These are phyloP conservation scores for Ceratosolen fusciceps DNA, from an alignment of 1,140 invertebrate genomes.

Conservation along the genomic window DNA sequence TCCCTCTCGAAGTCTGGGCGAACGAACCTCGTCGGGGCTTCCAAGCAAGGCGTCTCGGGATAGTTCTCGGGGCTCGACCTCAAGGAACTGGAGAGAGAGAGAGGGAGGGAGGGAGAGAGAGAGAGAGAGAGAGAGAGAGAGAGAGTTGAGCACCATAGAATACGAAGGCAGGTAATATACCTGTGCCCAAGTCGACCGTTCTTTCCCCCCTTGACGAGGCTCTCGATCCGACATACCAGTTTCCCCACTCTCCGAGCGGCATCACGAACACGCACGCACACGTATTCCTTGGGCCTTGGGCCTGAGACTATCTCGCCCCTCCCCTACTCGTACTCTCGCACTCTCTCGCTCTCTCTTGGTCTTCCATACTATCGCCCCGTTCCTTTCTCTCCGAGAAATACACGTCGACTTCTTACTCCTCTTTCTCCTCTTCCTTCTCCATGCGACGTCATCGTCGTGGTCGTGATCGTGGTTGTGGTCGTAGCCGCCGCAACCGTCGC, in stretches of 20 bases:
- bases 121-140: conserved; percentile 22
- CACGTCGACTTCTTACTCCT: neutral
- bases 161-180: conserved; percentile 67
- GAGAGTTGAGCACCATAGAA: conserved; percentile 63
- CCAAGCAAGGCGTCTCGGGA: neutral
- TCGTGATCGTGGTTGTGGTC: too few species aligned
- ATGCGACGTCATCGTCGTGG: too few species aligned
- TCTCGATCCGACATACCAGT: conserved; percentile 37
- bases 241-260: conserved; percentile 30
- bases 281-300: neutral
- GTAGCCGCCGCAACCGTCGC: too few species aligned
- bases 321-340: neutral
- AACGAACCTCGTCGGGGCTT: neutral
- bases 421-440: neutral
- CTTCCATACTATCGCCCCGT: too few species aligned
- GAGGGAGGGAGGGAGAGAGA: neutral
- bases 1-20: neutral
- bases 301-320: neutral
- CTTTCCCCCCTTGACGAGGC: conserved; percentile 52
- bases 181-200: conserved; percentile 56
- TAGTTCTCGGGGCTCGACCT: neutral
- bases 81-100: neutral
- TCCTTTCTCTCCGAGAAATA: conserved; percentile 13
- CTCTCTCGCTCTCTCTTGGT: neutral
- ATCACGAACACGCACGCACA: neutral